phyloP scores from a whole-genome alignment of 2,888 invertebrate genomes.

The Cosmia pyralina region DNA sequence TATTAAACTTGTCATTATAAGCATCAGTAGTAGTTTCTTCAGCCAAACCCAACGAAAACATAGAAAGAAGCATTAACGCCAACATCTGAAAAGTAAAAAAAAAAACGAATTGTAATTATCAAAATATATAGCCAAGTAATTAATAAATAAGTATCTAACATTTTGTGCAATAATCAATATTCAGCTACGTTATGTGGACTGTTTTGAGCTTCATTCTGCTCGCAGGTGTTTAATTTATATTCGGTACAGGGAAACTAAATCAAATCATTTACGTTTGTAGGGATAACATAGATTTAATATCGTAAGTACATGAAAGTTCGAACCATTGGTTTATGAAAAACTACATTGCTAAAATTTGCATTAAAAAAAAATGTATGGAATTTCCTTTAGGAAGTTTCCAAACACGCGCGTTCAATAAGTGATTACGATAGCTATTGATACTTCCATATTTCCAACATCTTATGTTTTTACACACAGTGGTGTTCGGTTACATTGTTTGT shows the following conservation, averaged over 20 bases:
- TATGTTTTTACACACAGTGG: conserved; percentile 76
- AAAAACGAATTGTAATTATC: neutral
- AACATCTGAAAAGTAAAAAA: conserved; percentile 77
- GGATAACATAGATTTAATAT: neutral
- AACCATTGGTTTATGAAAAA: neutral
- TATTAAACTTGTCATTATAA: conserved; percentile 83
- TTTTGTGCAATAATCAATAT: neutral
- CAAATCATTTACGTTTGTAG: neutral
- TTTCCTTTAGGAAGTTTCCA: conserved; percentile 17
- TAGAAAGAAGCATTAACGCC: conserved; percentile 75
- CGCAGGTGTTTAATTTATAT: neutral
- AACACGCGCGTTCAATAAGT: conserved; percentile 42
- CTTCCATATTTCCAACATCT: conserved; percentile 81
- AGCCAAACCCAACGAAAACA: conserved; percentile 74
- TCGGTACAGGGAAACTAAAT: neutral
- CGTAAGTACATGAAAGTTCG: neutral
- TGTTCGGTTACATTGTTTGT: conserved; percentile 75
- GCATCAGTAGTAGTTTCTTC: conserved; percentile 78
- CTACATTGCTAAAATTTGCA: neutral
- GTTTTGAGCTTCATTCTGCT: neutral
- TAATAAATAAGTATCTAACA: neutral
- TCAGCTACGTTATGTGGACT: neutral
- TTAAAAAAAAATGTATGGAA: neutral
- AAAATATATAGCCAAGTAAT: neutral
- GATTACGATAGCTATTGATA: conserved; percentile 68